Base-by-base conservation (phyloP, 2,888 invertebrate genomes). In the Calameuta filiformis region DNA sequence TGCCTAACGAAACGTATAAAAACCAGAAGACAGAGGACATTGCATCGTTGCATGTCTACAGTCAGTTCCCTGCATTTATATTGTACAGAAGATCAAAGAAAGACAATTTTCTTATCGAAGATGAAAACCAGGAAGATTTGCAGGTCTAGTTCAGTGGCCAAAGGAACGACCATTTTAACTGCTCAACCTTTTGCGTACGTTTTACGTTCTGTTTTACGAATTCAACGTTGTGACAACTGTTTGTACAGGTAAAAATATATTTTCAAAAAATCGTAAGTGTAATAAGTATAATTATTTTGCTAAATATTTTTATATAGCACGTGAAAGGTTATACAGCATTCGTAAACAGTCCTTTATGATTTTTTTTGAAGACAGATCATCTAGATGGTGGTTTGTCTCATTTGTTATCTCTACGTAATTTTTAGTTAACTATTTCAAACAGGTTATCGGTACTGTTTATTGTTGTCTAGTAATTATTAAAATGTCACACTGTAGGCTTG, bases 121-220 rank as follows among this genome's bases (percentile, higher is more conserved):
- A 84, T 82, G 84, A 84, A 77, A 76, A 75, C 80, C 31, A 77
- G 79, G 35, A 81, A 84, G 68, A 73, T 80, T 37, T 79, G 75
- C 73, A 83, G 79, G 34, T 74, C 73, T 2, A 31, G 68, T 11
- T 37, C 79, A 15, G 79, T 85, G 11, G 34, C 11, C 15, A 79
- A 76, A 78, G 84, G 81, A 35, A 80, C 80, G 12, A 78, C 83
- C 73, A 81, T 85, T 78, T 80, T 84, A 75, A 83, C 75, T 12
- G 79, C 79, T n/a, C 79, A 84, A 79, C 84, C 84, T n/a, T 84
- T 84, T 78, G 82, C 81, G 31, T 82, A 85, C 75, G 68, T 82
- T 75, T 79, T 85, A 73, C 81, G 74, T 76, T 80, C 82, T 11
- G 69, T 77, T 30, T 77, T 81, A 40, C 82, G 83, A 23, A 75